Evolutionary conservation across 2,888 invertebrate genomes (phyloP), one percentile per base, ranked within the genome.

Genomic region (Rhyacophila evoluta): DNA sequence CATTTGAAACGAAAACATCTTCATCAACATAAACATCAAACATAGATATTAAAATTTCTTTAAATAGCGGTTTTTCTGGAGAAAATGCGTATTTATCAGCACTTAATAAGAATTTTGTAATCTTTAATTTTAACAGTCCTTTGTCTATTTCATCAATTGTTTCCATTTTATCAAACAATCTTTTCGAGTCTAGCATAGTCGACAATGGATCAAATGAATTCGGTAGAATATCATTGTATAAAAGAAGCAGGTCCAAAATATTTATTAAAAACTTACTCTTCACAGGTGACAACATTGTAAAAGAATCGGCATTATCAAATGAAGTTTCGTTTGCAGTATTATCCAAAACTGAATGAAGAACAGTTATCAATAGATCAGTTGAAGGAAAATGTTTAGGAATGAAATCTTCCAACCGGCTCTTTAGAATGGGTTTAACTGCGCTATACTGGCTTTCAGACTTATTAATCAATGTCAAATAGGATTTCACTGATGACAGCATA

Each of bases 41-140:
- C 85, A 92, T 91, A 3, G 92, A 91, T 1, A 87, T 86, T 73
- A 92, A 87, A 1, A 92, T 86, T 28, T 90, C 89, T 83, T 88
- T 88, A 78, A 92, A 92, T 83, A 91, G 87, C 10, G 87, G 83
- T 82, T 90, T 89, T 76, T 87, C 87, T 0, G 91, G 84, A n/a
- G 91, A 89, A 78, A 92, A 86, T 0, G 89, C 88, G 11, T 89
- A 87, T 69, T 88, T 89, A 74, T 91, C 90, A 79, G 86, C 86
- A 78, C 83, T 90, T 76, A 87, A 83, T 88, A 89, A 88, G 2
- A 90, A 83, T 1, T 88, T 90, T 2, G 88, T 88, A 11, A 89
- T 84, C 85, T 89, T 90, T 71, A 89, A 89, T 82, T 89, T 89
- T 39, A 90, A 84, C 25, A 88, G 84, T 15, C 87, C 84, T 72